A percentile compares a stretch with the other conserved stretches of the same genome.
These are phyloP conservation scores for Myiagra hebetior DNA, from an alignment of 2,113 vertebrate species.

Conservation along the genomic window DNA sequence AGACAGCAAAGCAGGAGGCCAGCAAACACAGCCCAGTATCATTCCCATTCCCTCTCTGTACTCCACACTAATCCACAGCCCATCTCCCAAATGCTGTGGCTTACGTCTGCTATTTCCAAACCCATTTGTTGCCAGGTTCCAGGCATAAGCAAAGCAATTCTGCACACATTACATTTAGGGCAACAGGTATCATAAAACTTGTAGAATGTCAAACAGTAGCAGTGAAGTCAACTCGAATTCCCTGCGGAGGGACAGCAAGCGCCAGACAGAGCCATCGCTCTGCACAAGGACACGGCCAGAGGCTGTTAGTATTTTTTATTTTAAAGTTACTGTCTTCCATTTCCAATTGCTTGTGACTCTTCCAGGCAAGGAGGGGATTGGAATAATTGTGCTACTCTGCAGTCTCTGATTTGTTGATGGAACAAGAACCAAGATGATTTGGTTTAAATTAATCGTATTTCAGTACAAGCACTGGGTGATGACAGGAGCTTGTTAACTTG, in stretches of 20 bases:
- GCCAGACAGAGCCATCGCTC: neutral
- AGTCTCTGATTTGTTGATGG: neutral
- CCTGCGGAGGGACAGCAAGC: neutral
- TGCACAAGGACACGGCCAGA: neutral
- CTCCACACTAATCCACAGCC: neutral
- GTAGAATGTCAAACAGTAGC: neutral
- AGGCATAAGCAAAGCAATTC: neutral
- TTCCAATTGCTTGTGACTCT: neutral
- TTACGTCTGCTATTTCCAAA: neutral
- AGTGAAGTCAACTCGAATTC: slow-evolving; percentile 17
- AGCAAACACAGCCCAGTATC: neutral
- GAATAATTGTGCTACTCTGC: neutral
- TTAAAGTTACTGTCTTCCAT: slow-evolving; percentile 27
- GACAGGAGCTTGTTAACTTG: neutral
- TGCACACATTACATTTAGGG: neutral
- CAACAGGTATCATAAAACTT: slow-evolving; percentile 19
- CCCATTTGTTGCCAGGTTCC: slow-evolving; percentile 26
- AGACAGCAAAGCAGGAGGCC: neutral
- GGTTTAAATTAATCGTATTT: slow-evolving; percentile 3
- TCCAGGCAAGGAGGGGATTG: neutral
- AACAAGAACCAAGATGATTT: neutral
- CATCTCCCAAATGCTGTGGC: neutral
- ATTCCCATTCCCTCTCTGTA: accelerated
- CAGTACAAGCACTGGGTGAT: neutral
- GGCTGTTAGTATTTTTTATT: neutral